Evolutionary conservation across 1,140 invertebrate species (phyloP), one percentile per base, ranked within the genome.

Genomic region (Aphelenchoides avenae): DNA sequence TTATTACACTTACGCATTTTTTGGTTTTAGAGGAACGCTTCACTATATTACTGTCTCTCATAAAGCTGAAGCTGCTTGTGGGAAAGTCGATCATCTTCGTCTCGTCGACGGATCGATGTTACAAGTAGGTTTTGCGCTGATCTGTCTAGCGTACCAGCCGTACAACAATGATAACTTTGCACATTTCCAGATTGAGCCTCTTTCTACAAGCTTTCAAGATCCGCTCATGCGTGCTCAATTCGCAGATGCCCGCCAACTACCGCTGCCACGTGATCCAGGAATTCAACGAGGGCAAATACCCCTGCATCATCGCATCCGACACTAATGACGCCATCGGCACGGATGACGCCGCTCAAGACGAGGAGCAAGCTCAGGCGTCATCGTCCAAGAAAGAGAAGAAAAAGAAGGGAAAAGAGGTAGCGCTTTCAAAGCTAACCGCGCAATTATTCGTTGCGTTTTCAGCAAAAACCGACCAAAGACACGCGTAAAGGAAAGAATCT

Each of bases 21-120:
- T 22, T 30, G 18, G 26, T 20, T 9, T 31, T 42, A 26, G 54
- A 57, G 68, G 81, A 84, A 58, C 92, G 93, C 79, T 91, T 91
- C 58, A 86, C 92, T 5, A 86, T 98, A 61, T 81, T 98, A 41
- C 92, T 90, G 80, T 86, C 91, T 0, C 77, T 98, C 29, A 81
- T 98, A 3, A 98, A 97, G 78, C 79, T 99, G n/a, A 85, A 87
- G 63, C 82, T 99, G 43, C 84, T 99, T 1, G 83, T 87, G 65
- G 95, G 94, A 24, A 98, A 96, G 80, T 88, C 87, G 49, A 89
- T 99, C 5, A 87, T 99, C 61, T 99, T 99, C 83, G 91, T 98
- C 0, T 91, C 91, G 77, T 87, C 86, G 43, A 91, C 97, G 0
- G 91, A 98, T 58, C 56, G 75, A 18, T 77, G 73, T 52, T 99